Base-by-base conservation (phyloP, 23 tunicate genomes). In the Clavelina lepadiformis region DNA sequence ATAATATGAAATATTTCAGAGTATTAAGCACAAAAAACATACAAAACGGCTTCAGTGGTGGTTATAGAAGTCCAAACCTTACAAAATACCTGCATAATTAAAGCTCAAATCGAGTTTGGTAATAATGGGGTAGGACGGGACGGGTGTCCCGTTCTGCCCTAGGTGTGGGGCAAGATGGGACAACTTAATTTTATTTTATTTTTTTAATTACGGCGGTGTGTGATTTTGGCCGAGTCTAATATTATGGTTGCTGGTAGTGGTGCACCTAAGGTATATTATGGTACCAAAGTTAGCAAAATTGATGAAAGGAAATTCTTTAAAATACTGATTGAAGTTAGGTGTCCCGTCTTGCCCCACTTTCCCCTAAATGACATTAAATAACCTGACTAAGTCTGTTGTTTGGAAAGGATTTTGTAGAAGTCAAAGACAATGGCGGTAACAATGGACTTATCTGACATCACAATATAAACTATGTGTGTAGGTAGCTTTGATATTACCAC, bases 321-420 rank as follows among this genome's bases (percentile, higher is more conserved):
- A 41, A 28, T 5, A 24, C 29, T 18, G 31, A 58, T 28, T 58
- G 6, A 58, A 28, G 22, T 18, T 18, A 11, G n/a, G 7, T 53
- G 59, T 53, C 23, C n/a, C 23, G 18, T 7, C 35, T 58, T 58
- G 65, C 65, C 65, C 65, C 36, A 58, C 65, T n/a, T 58, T 58
- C 65, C 65, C 65, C 36, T 58, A 58, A 41, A 11, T 41, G 49
- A n/a, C n/a, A n/a, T n/a, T n/a, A n/a, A n/a, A n/a, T n/a, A n/a
- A n/a, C n/a, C n/a, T n/a, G n/a, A n/a, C n/a, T n/a, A n/a, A n/a
- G n/a, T n/a, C n/a, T n/a, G n/a, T n/a, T n/a, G n/a, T n/a, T n/a
- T n/a, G n/a, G n/a, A n/a, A n/a, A n/a, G n/a, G n/a, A n/a, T n/a
- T n/a, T n/a, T n/a, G n/a, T n/a, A n/a, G n/a, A n/a, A n/a, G n/a